Base-by-base conservation (phyloP, 2,113 vertebrate species). In the Rhinogobius similis region DNA sequence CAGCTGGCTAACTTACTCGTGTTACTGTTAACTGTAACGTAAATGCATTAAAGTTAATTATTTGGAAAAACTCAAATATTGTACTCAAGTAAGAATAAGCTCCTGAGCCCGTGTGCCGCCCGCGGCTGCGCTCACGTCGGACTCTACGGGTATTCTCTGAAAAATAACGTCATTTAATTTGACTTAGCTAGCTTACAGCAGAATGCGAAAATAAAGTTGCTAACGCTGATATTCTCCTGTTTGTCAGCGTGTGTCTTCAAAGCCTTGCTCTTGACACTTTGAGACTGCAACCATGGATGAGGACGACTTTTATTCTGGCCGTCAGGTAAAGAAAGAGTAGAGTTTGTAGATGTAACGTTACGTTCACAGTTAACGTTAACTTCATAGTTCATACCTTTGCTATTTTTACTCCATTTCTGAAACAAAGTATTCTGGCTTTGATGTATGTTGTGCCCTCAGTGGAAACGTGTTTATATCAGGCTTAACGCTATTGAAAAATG, bases 231-330 rank as follows among this genome's bases (percentile, higher is more conserved):
- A 16, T 18, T 2, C 8, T 21, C 5, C n/a, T 6, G 20, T 43
- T 65, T 53, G 27, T 61, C 7, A 12, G 70, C 78, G 77, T 63
- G 77, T 78, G 14, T 63, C 3, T 94, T 65, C 86, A 88, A 21
- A 52, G 21, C n/a, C n/a, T 10, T 10, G 21, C 1, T 9, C 7
- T 2, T 10, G 20, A 23, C 48, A 52, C 48, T 52, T 23, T 1
- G 48, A 1, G n/a, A n/a, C n/a, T 21, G 20, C 2, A 52, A 52
- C n/a, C 48, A 52, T 52, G 48, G n/a, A 0, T 9, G n/a, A 52
- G 8, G 48, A 23, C 1, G 48, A 52, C 20, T 21, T 10, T 21
- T 1, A 52, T 10, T 52, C 48, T 52, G 8, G 11, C 48, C 48
- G 48, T 11, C 48, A 52, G 48, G 48, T 52, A 52, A 52, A 52